Evolutionary conservation across 2,888 invertebrate species (phyloP), one percentile per base, ranked within the genome.

Genomic region (Orgyia antiqua): DNA sequence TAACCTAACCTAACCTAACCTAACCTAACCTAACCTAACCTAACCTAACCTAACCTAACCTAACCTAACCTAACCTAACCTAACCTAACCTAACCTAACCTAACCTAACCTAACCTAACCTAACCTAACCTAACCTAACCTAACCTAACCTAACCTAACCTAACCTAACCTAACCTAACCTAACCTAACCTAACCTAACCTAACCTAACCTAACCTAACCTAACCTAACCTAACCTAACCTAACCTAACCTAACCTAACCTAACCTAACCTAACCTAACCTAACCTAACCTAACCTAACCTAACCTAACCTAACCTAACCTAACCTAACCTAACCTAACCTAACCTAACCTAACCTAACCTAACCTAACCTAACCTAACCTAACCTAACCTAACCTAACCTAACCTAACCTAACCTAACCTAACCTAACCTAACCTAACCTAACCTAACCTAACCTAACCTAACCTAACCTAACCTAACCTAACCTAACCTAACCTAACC

Each of bases 41-140:
- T 26, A 26, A 32, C 27, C 31, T 32, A 27, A 39, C 27, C 26
- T 26, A 32, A 26, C 27, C 31, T 32, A 27, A 32, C 31, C 31
- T 32, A 27, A 32, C 28, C 28, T 27, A 33, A 33, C 28, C 33
- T 27, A 27, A 28, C 28, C 28, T 27, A 28, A 27, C 28, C 28
- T 33, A 28, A 28, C 33, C 28, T 27, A 28, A 33, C 28, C 28
- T 33, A 31, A 36, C 31, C 36, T 31, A 31, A 36, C 34, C 34
- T 34, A 34, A 34, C 32, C 32, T 37, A 37, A 37, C 37, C 37
- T 37, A 37, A 37, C 37, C 37, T 37, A 33, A 33, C 36, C 36
- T 36, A 36, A 36, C 36, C 36, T 32, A 32, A 32, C 32, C 32
- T 36, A 32, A 32, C 31, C 32, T 36, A 32, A 32, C 32, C 32